Evolutionary conservation across 2,113 vertebrate species (phyloP), one percentile per base, ranked within the genome.

Genomic region (Coracopsis vasa): DNA sequence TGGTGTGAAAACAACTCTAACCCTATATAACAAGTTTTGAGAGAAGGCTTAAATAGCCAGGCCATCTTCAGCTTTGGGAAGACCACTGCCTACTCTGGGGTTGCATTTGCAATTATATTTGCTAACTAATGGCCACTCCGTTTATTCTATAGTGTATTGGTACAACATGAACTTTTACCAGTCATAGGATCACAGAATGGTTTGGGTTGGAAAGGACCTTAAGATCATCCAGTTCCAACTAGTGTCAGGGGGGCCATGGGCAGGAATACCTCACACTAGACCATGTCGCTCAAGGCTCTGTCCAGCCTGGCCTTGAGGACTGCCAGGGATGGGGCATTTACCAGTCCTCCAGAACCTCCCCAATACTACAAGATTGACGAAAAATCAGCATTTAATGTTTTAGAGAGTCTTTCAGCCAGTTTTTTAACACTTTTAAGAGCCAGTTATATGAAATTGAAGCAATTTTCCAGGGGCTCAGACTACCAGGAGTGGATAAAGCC

Each of bases 81-180:
- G 42, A 50, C 24, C 48, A 15, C 4, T 45, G 42, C n/a, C 25
- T 58, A 1, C 33, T 77, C 50, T 27, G 44, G 16, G 31, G 13
- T 53, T n/a, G 29, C 27, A 19, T 21, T n/a, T 81, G 56, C 39
- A 33, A 33, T 58, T 29, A 9, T 4, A 41, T 45, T 74, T 85
- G 20, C 29, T 42, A 23, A 50, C 21, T 50, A 20, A 9, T 14
- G 14, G 65, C 28, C 29, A 24, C 21, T 7, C 13, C 1, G 0
- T 50, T 81, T 71, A 58, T 35, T 33, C 56, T 39, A 31, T 11
- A 24, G 41, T 13, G 31, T 47, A 28, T 11, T 54, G 35, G n/a
- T 47, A 39, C 29, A 29, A 45, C 20, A 11, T 16, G 8, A 71
- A 41, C 39, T 65, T 53, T 24, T 58, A n/a, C 23, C 33, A 58